Evolutionary conservation across 2,113 vertebrate genomes (phyloP), one percentile per base, ranked within the genome.

Genomic region (Potamarius usumacintae): DNA sequence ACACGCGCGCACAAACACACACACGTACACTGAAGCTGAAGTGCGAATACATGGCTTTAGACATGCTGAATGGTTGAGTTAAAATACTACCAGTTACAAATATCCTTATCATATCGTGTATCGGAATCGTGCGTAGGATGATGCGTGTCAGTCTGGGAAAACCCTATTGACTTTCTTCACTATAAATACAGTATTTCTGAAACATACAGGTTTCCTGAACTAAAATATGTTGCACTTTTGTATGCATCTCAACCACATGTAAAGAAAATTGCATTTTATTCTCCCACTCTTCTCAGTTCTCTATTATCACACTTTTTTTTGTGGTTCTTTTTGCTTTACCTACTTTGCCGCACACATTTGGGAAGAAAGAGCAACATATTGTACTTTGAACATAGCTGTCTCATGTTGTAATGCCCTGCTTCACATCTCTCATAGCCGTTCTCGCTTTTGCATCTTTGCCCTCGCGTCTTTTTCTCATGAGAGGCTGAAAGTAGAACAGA

Each of bases 401-500:
- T 78, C 69, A 11, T 69, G 27, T 58, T 30, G 25, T 83, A 76
- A 52, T 69, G 69, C 50, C 62, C 67, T 27, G 63, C 52, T 76
- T 86, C 85, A 78, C 62, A 83, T 79, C 81, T 60, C 65, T 85
- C 30, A 62, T 48, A 72, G 20, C 30, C 65, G 9, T 80, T 27
- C 60, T 71, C 74, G 17, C 57, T 57, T n/a, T 72, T 30, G 34
- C 55, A 62, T 83, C 86, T 77, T 53, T 76, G 42, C 85, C 57
- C 63, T 76, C 42, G 17, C 11, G 50, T 81, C 8, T 60, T 27
- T 18, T 55, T 80, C 69, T 30, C 83, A 30, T 15, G 60, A 63
- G 80, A 84, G 72, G 34, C 83, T 79, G 53, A 88, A 88, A 88
- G 82, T 84, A 84, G 87, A 79, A 79, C 82, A 84, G 82, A 84